These are phyloP conservation scores for Parnassius apollo DNA, from an alignment of 2,888 invertebrate genomes.

Conservation along the genomic window DNA sequence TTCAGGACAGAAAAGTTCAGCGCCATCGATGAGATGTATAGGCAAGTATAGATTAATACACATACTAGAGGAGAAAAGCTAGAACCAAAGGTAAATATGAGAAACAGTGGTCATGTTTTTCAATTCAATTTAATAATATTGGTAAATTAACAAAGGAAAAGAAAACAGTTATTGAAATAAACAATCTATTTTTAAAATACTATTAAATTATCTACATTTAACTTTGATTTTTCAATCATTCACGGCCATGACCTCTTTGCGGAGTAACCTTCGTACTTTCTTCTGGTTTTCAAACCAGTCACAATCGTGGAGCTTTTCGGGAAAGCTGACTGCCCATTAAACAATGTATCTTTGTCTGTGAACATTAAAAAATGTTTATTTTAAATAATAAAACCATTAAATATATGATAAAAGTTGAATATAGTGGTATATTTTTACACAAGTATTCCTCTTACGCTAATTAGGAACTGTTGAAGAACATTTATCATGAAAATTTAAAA, in stretches of 20 bases:
- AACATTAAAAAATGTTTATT: slow-evolving; percentile 1
- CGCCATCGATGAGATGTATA: too few relatives aligned
- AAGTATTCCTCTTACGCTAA: too few relatives aligned
- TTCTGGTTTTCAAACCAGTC: slow-evolving; percentile 89
- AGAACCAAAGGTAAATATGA: too few relatives aligned
- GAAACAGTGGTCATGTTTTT: too few relatives aligned
- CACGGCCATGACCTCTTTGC: slow-evolving; percentile 84
- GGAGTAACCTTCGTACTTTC: slow-evolving; percentile 88
- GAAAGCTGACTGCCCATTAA: slow-evolving; percentile 89
- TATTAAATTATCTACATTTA: slow-evolving; percentile 17
- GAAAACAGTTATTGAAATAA: neutral
- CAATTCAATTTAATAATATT: too few relatives aligned
- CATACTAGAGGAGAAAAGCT: too few relatives aligned
- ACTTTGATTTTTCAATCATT: slow-evolving; percentile 20
- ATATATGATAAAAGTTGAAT: neutral
- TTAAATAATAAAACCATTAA: neutral
- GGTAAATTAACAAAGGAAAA: too few relatives aligned
- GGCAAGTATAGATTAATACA: too few relatives aligned
- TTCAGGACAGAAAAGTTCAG: too few relatives aligned
- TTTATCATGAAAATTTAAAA: too few relatives aligned
- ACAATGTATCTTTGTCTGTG: slow-evolving; percentile 66
- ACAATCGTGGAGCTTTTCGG: slow-evolving; percentile 92
- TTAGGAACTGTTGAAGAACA: too few relatives aligned
- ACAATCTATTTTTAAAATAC: slow-evolving; percentile 12
- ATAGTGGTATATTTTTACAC: neutral